Percentiles rank a stretch among this genome's conserved stretches.
Evolutionary conservation across 2,888 invertebrate species (phyloP).

Genomic region (Hydraecia micacea): DNA sequence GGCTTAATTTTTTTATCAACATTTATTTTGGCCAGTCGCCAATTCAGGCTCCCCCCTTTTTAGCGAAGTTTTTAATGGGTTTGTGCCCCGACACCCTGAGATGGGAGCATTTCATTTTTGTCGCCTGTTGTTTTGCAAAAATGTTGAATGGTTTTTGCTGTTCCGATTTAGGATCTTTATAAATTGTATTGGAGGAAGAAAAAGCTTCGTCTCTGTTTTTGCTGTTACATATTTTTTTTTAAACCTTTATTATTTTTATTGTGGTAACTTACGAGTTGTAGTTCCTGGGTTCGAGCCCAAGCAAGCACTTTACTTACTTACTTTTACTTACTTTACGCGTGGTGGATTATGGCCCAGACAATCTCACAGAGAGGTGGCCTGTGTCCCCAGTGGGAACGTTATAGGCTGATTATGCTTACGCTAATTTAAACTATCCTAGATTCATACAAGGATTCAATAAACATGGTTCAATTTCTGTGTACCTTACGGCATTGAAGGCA

Average conservation of each 20-base stretch:
- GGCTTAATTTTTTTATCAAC: slow-evolving; percentile 74
- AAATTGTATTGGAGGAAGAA: background rate
- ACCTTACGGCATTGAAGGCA: too few relatives aligned
- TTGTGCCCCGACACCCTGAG: slow-evolving; percentile 44
- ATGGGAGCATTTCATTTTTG: slow-evolving; percentile 49
- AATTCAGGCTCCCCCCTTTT: slow-evolving; percentile 63
- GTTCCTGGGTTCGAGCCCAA: background rate
- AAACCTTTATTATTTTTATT: too few relatives aligned
- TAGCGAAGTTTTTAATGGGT: slow-evolving; percentile 64
- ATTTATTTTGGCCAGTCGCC: slow-evolving; percentile 73
- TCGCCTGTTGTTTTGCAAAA: slow-evolving; percentile 38
- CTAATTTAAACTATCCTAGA: background rate
- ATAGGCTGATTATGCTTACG: background rate
- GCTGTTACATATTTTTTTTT: background rate
- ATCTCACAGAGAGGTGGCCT: background rate
- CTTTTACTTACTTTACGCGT: background rate
- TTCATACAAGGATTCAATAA: background rate
- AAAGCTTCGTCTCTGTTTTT: background rate
- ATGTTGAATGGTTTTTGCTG: slow-evolving; percentile 25
- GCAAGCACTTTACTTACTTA: background rate
- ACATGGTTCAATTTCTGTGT: background rate
- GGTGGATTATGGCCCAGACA: background rate
- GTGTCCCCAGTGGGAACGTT: too few relatives aligned
- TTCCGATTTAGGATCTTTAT: slow-evolving; percentile 4
- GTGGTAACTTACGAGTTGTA: too few relatives aligned